phyloP scores from a whole-genome alignment of 2,888 invertebrate species.

The Poecilobothrus nobilitatus region DNA sequence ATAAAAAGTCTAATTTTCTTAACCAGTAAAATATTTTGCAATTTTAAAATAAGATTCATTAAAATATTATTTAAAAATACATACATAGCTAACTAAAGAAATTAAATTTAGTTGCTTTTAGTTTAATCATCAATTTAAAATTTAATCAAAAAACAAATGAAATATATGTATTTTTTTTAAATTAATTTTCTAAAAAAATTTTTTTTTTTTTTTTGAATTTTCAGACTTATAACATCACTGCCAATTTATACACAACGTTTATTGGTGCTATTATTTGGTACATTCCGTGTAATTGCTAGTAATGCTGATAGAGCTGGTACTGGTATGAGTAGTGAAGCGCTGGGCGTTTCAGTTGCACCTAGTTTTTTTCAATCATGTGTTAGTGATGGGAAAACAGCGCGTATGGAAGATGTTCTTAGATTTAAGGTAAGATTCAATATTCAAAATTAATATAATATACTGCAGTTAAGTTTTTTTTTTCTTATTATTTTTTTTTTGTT shows the following conservation, averaged over 20 bases:
- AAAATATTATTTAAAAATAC: no score
- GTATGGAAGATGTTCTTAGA: slow-evolving; percentile 90
- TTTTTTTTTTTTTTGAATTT: slow-evolving; percentile 25
- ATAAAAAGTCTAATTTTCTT: no score
- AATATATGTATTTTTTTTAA: neutral
- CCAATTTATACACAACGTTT: slow-evolving; percentile 87
- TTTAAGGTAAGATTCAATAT: slow-evolving; percentile 63
- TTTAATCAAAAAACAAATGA: no score
- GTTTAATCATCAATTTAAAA: no score
- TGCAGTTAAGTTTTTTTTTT: slow-evolving; percentile 12
- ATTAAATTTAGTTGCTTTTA: no score
- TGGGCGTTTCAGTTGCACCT: slow-evolving; percentile 91
- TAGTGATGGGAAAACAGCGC: slow-evolving; percentile 87
- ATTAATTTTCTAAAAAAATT: slow-evolving; percentile 12
- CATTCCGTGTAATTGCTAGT: slow-evolving; percentile 89
- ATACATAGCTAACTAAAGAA: no score
- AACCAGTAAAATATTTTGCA: no score
- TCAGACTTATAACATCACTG: slow-evolving; percentile 77
- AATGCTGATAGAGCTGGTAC: slow-evolving; percentile 83
- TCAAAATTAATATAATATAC: slow-evolving; percentile 8
- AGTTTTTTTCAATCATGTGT: slow-evolving; percentile 95
- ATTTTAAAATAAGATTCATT: no score
- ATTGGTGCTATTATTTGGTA: slow-evolving; percentile 90
- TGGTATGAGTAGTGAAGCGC: slow-evolving; percentile 90
- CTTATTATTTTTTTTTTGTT: slow-evolving; percentile 24